These are phyloP conservation scores for Harmothoe impar DNA, from an alignment of 2,888 invertebrate genomes.

Conservation along the genomic window DNA sequence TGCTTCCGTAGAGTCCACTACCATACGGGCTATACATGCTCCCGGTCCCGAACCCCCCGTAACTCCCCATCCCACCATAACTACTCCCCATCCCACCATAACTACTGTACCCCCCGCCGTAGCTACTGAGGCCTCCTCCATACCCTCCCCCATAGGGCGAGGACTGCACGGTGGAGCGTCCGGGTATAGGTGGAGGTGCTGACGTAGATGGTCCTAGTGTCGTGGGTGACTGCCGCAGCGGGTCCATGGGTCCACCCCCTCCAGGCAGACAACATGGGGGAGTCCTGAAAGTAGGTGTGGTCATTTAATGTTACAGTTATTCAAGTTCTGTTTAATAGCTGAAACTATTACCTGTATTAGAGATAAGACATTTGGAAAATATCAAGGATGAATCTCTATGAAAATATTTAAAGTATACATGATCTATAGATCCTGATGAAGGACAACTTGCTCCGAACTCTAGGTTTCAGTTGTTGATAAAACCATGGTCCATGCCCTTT, in stretches of 20 bases:
- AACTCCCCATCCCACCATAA: conserved; percentile 63
- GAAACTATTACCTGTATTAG: no score
- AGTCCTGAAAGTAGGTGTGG: no score
- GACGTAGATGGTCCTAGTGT: not conserved
- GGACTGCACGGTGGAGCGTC: conserved; percentile 63
- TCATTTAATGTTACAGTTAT: no score
- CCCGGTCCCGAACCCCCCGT: conserved; percentile 63
- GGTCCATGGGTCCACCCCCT: conserved; percentile 32
- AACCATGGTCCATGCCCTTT: no score
- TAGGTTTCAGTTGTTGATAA: no score
- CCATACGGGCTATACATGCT: conserved; percentile 71
- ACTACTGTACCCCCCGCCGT: conserved; percentile 41
- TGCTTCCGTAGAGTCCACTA: conserved; percentile 71
- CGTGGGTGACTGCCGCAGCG: not conserved
- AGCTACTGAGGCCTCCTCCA: not conserved
- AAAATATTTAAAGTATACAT: no score
- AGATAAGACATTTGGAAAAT: no score
- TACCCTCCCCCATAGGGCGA: not conserved
- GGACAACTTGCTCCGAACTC: no score
- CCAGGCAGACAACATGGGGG: conserved; percentile 46
- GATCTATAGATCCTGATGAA: no score
- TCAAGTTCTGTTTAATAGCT: no score
- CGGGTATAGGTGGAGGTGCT: conserved; percentile 67
- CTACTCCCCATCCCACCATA: conserved; percentile 52
- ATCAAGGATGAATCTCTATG: no score